Base-by-base conservation (phyloP, 2,888 invertebrate genomes). In the Lasioglossum leucozonium region DNA sequence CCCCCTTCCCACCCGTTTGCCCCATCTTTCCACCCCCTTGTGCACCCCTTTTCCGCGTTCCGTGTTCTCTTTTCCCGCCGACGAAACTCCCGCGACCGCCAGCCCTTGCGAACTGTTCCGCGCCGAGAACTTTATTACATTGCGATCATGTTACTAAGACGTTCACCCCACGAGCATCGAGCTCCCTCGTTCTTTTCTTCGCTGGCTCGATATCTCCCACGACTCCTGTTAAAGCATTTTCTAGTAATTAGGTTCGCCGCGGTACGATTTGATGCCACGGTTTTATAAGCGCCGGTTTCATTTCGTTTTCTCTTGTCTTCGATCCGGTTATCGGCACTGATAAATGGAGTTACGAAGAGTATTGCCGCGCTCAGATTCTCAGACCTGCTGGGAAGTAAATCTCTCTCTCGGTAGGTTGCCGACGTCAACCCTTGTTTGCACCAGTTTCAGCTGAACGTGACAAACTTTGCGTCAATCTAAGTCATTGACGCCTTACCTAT, bases 61-160 rank as follows among this genome's bases (percentile, higher is more conserved):
- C 58, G 75, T n/a, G 55, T 69, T 85, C 81, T 78, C 82, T 79
- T 67, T 51, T 51, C 40, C 26, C 71, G 22, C 65, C 47, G 30
- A 37, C 74, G 22, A 26, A n/a, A 40, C 40, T 55, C 40, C 72
- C 58, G 44, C 44, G 34, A 69, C 10, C 44, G 4, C 76, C 72
- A n/a, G 67, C 42, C 77, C n/a, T 42, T 8, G 72, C 73, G 51
- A 72, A 77, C 72, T 82, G 67, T 79, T 77, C 58, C 67, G 13
- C 47, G 30, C 47, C 16, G 47, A 69, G 75, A 86, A 84, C 84
- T 86, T 88, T 89, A 90, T 91, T 89, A 90, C 87, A 84, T 91
- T 83, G 88, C 92, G 88, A 92, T 91, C 87, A 87, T 87, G 89
- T 90, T 91, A 90, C 91, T 90, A 89, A 81, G 87, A 88, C 88